Evolutionary conservation across 30 jellyfish, hydroid and myxozoan genomes (phyloP).

Genomic region (Aurelia aurita): DNA sequence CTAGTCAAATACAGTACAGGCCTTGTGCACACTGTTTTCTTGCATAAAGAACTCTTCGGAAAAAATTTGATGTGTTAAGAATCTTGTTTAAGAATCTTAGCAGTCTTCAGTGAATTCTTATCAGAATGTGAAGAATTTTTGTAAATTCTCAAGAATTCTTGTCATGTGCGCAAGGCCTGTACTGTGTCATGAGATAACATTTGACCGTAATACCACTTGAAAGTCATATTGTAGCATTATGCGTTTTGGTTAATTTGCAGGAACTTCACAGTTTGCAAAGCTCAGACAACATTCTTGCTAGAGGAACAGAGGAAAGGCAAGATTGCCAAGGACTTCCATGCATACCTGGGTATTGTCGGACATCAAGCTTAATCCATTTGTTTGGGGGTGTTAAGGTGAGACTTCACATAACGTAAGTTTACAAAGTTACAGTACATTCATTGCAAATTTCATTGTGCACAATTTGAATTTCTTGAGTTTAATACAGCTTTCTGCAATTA

Average conservation of each 20-base stretch:
- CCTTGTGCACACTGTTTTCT: too few species aligned
- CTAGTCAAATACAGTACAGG: too few species aligned
- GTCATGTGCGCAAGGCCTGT: neutral
- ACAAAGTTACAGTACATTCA: neutral
- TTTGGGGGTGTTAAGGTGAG: conserved; percentile 73
- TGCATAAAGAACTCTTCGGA: too few species aligned
- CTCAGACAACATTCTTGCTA: conserved; percentile 31
- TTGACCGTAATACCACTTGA: neutral
- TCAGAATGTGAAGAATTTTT: too few species aligned
- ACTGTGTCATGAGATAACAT: neutral
- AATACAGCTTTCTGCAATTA: too few species aligned
- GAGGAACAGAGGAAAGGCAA: conserved; percentile 13
- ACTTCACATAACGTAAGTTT: neutral
- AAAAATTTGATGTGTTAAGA: too few species aligned
- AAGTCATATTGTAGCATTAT: neutral
- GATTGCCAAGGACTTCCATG: neutral
- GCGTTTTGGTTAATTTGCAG: conserved; percentile 2
- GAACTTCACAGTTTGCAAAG: conserved; percentile 42
- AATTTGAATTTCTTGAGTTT: too few species aligned
- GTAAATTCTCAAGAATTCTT: neutral
- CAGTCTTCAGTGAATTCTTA: too few species aligned
- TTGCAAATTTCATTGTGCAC: too few species aligned
- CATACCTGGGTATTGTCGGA: conserved; percentile 31
- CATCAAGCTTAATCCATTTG: conserved; percentile 62
- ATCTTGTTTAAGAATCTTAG: too few species aligned